A percentile compares a stretch with the other conserved stretches of the same genome.
These are phyloP conservation scores for Centropus unirufus DNA, from an alignment of 2,113 vertebrate species.

Conservation along the genomic window DNA sequence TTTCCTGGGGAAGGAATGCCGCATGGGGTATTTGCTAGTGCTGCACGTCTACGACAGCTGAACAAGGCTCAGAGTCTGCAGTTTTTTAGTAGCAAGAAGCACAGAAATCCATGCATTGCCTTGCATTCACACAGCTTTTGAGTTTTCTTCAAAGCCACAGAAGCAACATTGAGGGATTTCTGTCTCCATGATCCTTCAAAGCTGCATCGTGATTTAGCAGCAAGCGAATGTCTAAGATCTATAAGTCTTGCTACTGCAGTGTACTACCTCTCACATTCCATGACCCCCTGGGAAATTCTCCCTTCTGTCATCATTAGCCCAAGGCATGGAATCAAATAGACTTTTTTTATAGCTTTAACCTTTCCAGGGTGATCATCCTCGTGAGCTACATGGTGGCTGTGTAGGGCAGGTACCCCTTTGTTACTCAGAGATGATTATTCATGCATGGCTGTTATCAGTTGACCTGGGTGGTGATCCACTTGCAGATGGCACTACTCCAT, in stretches of 20 bases:
- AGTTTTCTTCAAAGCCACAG: not conserved
- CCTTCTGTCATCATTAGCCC: not conserved
- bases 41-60: not conserved
- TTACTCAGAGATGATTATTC: not conserved
- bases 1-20: not conserved
- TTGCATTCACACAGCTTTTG: not conserved
- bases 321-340: not conserved
- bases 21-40: accelerated
- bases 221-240: not conserved
- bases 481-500: not conserved
- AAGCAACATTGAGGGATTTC: not conserved
- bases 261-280: not conserved
- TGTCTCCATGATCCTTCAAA: not conserved
- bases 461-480: not conserved
- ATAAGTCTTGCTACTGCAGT: not conserved
- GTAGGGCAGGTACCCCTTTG: not conserved
- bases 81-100: not conserved
- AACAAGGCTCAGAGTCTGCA: accelerated
- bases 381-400: not conserved
- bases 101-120: not conserved
- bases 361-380: not conserved
- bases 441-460: accelerated
- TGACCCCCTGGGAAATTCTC: not conserved
- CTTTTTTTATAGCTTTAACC: not conserved
- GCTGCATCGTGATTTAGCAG: not conserved